phyloP scores from a whole-genome alignment of 1,140 invertebrate genomes.

The Drosophila littoralis region DNA sequence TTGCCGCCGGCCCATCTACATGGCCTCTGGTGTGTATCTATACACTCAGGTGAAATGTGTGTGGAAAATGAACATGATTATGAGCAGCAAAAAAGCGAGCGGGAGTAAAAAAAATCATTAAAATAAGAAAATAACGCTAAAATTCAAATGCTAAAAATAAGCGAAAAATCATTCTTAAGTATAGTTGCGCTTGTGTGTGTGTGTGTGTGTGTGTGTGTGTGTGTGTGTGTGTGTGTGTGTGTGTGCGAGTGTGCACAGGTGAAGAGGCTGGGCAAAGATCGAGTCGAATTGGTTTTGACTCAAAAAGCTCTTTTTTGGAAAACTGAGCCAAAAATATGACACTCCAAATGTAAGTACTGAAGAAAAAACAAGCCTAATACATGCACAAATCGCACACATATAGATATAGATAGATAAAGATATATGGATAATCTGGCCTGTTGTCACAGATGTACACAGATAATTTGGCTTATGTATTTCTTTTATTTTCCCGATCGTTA shows the following conservation, averaged over 20 bases:
- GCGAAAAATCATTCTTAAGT: slow-evolving; percentile 79
- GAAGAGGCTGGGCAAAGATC: slow-evolving; percentile 50
- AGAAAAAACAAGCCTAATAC: slow-evolving; percentile 14
- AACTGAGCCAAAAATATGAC: slow-evolving; percentile 37
- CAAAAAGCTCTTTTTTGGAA: slow-evolving; percentile 68
- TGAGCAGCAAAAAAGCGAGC: slow-evolving; percentile 54
- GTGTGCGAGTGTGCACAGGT: slow-evolving; percentile 59
- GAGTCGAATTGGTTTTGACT: slow-evolving; percentile 52
- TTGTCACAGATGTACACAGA: slow-evolving; percentile 35
- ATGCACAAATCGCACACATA: slow-evolving; percentile 13
- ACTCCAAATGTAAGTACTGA: slow-evolving; percentile 4
- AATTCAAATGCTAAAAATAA: slow-evolving; percentile 78
- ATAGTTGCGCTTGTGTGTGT: slow-evolving; percentile 35
- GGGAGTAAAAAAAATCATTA: slow-evolving; percentile 32
- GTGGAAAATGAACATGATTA: slow-evolving; percentile 80
- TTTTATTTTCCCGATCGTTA: slow-evolving; percentile 60
- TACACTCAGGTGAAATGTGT: slow-evolving; percentile 77
- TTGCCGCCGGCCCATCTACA: slow-evolving; percentile 22
- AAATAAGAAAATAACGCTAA: slow-evolving; percentile 56
- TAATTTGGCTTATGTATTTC: background rate
- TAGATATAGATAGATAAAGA: slow-evolving; percentile 20
- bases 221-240: slow-evolving; percentile 20
- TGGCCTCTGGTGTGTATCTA: slow-evolving; percentile 46
- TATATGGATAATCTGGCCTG: slow-evolving; percentile 23
- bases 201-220: slow-evolving; percentile 15